Conservation (phyloP, 1,140 invertebrate species). For the Drosophila mauritiana region DNA sequence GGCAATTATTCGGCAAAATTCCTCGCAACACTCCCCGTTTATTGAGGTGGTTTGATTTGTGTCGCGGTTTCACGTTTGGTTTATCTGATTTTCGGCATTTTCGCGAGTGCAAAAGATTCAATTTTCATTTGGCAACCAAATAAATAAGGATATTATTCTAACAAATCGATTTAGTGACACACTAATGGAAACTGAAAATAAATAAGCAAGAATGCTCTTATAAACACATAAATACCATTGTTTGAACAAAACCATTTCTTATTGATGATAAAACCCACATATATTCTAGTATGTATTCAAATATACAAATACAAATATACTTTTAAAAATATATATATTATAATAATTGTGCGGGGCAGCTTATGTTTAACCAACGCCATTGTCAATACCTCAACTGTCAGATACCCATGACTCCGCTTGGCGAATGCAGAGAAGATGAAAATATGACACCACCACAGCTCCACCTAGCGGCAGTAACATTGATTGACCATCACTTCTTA, state of each 20-base stretch:
- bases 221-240: not conserved
- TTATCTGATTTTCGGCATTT: conserved; percentile 30
- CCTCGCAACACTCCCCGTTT: not conserved
- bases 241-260: not conserved
- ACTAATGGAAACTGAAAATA: conserved; percentile 10
- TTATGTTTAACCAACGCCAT: too few relatives aligned
- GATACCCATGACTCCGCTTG: too few relatives aligned
- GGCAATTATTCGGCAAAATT: conserved; percentile 52
- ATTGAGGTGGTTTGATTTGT: conserved; percentile 55
- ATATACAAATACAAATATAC: too few relatives aligned
- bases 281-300: too few relatives aligned
- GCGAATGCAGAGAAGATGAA: too few relatives aligned
- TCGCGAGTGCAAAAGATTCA: conserved; percentile 29
- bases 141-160: conserved; percentile 21
- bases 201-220: not conserved
- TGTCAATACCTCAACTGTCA: too few relatives aligned
- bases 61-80: conserved; percentile 50
- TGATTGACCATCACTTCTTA: too few relatives aligned
- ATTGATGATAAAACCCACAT: not conserved
- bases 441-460: too few relatives aligned
- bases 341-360: too few relatives aligned
- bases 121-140: conserved; percentile 29
- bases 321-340: too few relatives aligned
- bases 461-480: too few relatives aligned
- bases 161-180: conserved; percentile 14